A percentile compares a stretch with the other conserved stretches of the same genome.
Evolutionary conservation across 2,113 vertebrate species (phyloP).

Genomic region (Sitta europaea): DNA sequence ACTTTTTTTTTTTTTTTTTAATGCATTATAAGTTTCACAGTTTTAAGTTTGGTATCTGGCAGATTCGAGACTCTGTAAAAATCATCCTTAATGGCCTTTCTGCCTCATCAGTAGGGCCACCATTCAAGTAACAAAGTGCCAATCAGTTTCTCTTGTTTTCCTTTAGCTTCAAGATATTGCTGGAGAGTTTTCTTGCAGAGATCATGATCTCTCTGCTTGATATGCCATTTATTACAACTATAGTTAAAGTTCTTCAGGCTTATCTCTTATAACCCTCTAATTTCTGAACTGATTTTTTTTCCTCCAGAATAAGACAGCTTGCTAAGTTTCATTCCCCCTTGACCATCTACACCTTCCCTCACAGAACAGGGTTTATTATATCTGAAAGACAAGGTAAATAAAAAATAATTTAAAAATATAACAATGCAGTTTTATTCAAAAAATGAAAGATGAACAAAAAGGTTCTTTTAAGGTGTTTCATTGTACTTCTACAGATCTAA

Average conservation of each 20-base stretch:
- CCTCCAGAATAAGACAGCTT: slow-evolving; percentile 7
- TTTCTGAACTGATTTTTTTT: slow-evolving; percentile 25
- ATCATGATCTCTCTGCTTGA: slow-evolving; percentile 64
- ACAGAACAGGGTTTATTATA: not conserved
- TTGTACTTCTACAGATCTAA: not conserved
- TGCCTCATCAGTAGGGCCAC: slow-evolving; percentile 55
- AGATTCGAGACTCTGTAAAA: slow-evolving; percentile 58
- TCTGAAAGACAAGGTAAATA: not conserved
- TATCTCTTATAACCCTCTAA: slow-evolving; percentile 48
- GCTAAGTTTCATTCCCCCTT: not conserved
- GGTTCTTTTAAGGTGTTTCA: not conserved
- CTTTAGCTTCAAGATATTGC: slow-evolving; percentile 59
- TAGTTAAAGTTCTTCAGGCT: slow-evolving; percentile 56
- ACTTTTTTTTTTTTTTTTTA: not conserved
- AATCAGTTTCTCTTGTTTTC: slow-evolving; percentile 69
- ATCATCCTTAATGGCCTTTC: slow-evolving; percentile 64
- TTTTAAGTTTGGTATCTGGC: slow-evolving; percentile 57
- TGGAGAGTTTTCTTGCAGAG: slow-evolving; percentile 39
- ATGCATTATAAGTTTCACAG: slow-evolving; percentile 19
- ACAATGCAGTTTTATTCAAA: not conserved
- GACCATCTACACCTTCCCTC: not conserved
- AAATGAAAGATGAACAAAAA: slow-evolving; percentile 41
- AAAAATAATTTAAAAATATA: not conserved
- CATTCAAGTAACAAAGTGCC: slow-evolving; percentile 66
- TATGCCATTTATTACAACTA: slow-evolving; percentile 43